A percentile compares a stretch with the other conserved stretches of the same genome.
phyloP scores from a whole-genome alignment of 2,888 invertebrate genomes.

The Phytoseiulus persimilis region DNA sequence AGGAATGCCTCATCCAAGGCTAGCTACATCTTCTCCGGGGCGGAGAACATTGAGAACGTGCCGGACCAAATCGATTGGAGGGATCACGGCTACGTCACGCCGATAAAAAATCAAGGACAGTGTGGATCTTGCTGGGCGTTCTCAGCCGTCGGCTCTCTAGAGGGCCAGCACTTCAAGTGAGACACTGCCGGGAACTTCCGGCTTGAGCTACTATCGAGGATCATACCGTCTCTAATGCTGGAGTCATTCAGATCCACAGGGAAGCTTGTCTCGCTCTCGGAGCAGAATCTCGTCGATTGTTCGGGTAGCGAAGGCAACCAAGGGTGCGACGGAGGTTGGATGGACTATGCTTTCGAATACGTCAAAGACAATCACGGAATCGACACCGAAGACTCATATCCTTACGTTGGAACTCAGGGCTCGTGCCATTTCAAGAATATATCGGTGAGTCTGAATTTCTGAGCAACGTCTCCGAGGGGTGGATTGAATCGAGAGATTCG shows the following conservation, averaged over 20 bases:
- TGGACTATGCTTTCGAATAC: conserved; percentile 76
- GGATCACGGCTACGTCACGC: conserved; percentile 70
- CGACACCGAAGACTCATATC: conserved; percentile 53
- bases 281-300: conserved; percentile 86
- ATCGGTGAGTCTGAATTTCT: background rate
- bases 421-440: conserved; percentile 1
- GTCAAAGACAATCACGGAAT: conserved; percentile 63
- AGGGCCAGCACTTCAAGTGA: conserved; percentile 68
- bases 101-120: conserved; percentile 77
- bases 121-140: conserved; percentile 92
- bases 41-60: conserved; percentile 57
- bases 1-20: background rate
- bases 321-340: conserved; percentile 78
- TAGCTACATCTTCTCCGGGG: background rate
- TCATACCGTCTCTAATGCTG: background rate
- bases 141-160: conserved; percentile 74
- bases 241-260: conserved; percentile 52
- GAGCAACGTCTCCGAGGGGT: background rate
- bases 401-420: conserved; percentile 47
- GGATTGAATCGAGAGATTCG: conserved; percentile 5
- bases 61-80: conserved; percentile 77
- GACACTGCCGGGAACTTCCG: background rate
- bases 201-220: too few species aligned
- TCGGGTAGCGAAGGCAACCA: conserved; percentile 67
- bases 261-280: conserved; percentile 70